Evolutionary conservation across 1,140 invertebrate species (phyloP).

Genomic region (Doryteuthis pealeii): DNA sequence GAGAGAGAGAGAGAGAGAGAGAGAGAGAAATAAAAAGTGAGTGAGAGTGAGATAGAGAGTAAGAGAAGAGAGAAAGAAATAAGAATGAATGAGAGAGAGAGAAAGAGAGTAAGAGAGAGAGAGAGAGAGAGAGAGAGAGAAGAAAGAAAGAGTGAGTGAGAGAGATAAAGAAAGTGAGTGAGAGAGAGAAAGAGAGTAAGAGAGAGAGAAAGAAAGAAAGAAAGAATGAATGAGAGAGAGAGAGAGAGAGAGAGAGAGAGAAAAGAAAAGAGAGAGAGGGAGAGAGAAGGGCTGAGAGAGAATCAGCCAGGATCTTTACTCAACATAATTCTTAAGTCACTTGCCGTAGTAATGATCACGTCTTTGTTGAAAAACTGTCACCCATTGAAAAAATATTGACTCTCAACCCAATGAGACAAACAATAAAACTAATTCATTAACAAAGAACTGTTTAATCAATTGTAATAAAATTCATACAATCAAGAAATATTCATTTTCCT

Average conservation of each 20-base stretch:
- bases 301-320: no score
- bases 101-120: no score
- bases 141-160: neutral
- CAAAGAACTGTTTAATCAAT: no score
- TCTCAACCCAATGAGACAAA: no score
- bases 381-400: no score
- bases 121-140: neutral
- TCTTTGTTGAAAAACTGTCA: no score
- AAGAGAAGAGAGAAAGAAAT: neutral
- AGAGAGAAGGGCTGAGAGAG: neutral
- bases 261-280: neutral
- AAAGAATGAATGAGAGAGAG: neutral
- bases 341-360: no score
- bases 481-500: no score
- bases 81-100: neutral
- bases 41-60: neutral
- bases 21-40: neutral
- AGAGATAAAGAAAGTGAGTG: neutral
- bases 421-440: no score
- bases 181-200: neutral
- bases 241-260: no score
- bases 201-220: neutral
- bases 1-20: neutral
- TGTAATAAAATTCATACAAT: no score
- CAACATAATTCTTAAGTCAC: no score